Percentiles rank a stretch among this genome's conserved stretches.
These are phyloP conservation scores for Parnassius glacialis DNA, from an alignment of 2,888 invertebrate genomes.

Conservation along the genomic window DNA sequence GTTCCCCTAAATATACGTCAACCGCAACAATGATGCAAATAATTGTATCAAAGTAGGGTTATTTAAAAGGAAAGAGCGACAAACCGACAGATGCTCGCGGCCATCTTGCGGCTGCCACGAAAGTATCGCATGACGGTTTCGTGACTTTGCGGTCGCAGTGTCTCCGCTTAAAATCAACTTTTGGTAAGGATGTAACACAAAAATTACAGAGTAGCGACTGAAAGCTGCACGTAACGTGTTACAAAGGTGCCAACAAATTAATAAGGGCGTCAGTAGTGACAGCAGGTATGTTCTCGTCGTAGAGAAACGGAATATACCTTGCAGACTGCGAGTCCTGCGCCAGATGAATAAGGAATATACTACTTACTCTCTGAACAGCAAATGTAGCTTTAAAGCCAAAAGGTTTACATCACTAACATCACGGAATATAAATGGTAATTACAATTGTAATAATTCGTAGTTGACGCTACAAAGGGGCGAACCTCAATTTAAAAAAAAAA, in stretches of 20 bases:
- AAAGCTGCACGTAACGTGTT: conserved; percentile 47
- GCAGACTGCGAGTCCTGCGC: too few relatives aligned
- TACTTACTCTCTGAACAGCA: too few relatives aligned
- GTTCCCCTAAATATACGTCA: conserved; percentile 51
- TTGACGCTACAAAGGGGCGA: too few relatives aligned
- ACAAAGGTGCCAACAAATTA: conserved; percentile 27
- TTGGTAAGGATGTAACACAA: conserved; percentile 53
- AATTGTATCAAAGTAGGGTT: conserved; percentile 69
- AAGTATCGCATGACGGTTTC: conserved; percentile 61
- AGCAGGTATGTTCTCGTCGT: conserved; percentile 4
- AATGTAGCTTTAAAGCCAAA: too few relatives aligned
- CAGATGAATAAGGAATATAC: too few relatives aligned
- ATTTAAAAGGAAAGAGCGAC: conserved; percentile 72
- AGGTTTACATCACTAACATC: too few relatives aligned
- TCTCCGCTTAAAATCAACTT: conserved; percentile 75
- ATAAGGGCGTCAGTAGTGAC: conserved; percentile 14
- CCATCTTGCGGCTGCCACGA: conserved; percentile 66
- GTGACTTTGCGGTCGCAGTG: conserved; percentile 73
- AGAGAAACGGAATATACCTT: background rate
- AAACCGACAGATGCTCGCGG: conserved; percentile 78
- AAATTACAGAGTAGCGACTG: conserved; percentile 50
- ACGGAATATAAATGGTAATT: too few relatives aligned
- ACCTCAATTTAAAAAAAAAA: too few relatives aligned
- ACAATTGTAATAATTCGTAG: too few relatives aligned
- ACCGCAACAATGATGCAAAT: conserved; percentile 71